Conservation (phyloP, 1,140 invertebrate species). For the Drosophila malerkotliana region DNA sequence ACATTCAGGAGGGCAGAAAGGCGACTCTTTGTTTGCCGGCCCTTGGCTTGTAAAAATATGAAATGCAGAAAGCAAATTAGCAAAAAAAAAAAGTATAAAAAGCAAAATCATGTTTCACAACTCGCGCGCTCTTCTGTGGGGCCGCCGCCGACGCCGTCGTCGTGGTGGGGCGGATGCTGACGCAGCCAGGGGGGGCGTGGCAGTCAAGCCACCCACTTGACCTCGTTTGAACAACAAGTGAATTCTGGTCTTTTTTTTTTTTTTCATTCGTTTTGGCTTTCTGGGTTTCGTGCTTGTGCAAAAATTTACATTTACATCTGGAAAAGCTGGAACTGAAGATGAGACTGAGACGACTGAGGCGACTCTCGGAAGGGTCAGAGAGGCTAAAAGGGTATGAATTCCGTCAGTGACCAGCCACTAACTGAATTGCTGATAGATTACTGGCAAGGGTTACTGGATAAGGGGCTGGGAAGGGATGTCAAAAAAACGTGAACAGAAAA, state of each 20-base stretch:
- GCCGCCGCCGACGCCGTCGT: too few species aligned
- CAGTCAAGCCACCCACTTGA: slow-evolving; percentile 68
- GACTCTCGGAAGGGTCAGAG: slow-evolving; percentile 7
- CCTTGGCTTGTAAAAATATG: slow-evolving; percentile 64
- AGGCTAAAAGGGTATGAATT: slow-evolving; percentile 30
- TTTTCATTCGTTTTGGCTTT: background rate
- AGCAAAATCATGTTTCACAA: slow-evolving; percentile 81
- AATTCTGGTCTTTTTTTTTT: slow-evolving; percentile 59
- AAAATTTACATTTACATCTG: slow-evolving; percentile 40
- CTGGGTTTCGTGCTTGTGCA: slow-evolving; percentile 2
- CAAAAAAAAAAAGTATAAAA: slow-evolving; percentile 66
- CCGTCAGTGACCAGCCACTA: slow-evolving; percentile 36
- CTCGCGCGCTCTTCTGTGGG: slow-evolving; percentile 35
- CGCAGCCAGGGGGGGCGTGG: slow-evolving; percentile 14
- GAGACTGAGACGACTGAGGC: slow-evolving; percentile 5
- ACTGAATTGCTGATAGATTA: slow-evolving; percentile 36
- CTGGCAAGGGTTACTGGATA: slow-evolving; percentile 6
- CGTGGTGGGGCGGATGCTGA: background rate
- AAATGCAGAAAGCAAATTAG: slow-evolving; percentile 77
- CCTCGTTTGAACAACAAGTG: slow-evolving; percentile 75
- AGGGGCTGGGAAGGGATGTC: slow-evolving; percentile 10
- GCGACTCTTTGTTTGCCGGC: slow-evolving; percentile 42
- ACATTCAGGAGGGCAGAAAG: slow-evolving; percentile 18
- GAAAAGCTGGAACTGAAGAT: slow-evolving; percentile 33
- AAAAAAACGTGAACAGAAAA: slow-evolving; percentile 9